Evolutionary conservation across 2,797 vertebrate genomes (phyloP).

Genomic region (Peromyscus aztecus): DNA sequence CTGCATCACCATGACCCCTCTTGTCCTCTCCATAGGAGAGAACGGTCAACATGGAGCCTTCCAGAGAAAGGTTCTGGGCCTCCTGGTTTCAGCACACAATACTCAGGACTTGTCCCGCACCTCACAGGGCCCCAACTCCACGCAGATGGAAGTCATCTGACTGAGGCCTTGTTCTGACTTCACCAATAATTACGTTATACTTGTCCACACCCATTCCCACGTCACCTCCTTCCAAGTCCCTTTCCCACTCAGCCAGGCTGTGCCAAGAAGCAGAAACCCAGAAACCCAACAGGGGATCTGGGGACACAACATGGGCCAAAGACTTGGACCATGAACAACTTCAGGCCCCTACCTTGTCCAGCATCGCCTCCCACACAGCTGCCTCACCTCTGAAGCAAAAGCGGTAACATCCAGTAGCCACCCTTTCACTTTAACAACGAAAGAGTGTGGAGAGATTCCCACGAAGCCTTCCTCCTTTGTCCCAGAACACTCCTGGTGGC

Average conservation of each 20-base stretch:
- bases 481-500: fast-evolving
- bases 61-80: background rate
- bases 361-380: background rate
- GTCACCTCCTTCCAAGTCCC: slow-evolving; percentile 52
- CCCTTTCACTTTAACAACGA: background rate
- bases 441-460: background rate
- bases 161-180: slow-evolving; percentile 67
- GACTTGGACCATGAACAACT: background rate
- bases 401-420: background rate
- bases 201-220: slow-evolving; percentile 75
- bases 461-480: fast-evolving
- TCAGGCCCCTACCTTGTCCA: background rate
- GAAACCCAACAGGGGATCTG: slow-evolving; percentile 28
- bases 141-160: slow-evolving; percentile 78
- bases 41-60: background rate
- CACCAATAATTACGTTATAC: slow-evolving; percentile 71
- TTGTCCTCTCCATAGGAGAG: background rate
- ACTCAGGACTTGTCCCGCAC: background rate
- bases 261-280: slow-evolving; percentile 71
- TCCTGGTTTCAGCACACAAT: background rate
- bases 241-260: slow-evolving; percentile 63
- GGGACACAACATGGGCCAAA: slow-evolving; percentile 17
- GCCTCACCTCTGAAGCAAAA: background rate
- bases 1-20: background rate
- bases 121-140: slow-evolving; percentile 35